Evolutionary conservation across 2,888 invertebrate genomes (phyloP), one percentile per base, ranked within the genome.

Genomic region (Drosophila conformis): DNA sequence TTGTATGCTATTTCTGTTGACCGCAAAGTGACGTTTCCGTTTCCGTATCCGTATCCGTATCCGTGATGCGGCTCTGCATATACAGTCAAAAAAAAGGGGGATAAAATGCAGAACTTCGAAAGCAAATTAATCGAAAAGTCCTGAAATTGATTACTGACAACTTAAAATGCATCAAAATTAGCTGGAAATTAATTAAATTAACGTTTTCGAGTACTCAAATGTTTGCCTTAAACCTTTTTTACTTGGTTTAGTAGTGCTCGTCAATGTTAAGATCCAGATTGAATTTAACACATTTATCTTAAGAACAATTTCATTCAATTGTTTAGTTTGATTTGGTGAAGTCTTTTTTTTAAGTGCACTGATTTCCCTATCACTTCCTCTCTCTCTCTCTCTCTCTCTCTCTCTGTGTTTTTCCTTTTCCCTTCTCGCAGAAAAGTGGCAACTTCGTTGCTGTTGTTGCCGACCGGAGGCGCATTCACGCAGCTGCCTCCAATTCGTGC

Each of bases 1-100:
- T 49, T 66, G 38, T 53, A 31, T 52, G 61, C 46, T 25, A 15
- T 51, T 52, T 68, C 63, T 85, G 86, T 85, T 87, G 90, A 87
- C 90, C 85, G 61, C 88, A 89, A 85, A 89, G 85, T 85, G 85
- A 86, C 76, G 69, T 80, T 89, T 85, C 90, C 85, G 86, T 73
- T 84, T 82, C 88, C 83, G 82, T 69, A 10, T 52, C 33, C 33
- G 80, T 78, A 66, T 79, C 85, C 83, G 80, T 82, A 66, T 79
- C 85, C 83, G 80, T 82, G 54, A 82, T 54, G 65, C 74, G 68
- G 68, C 62, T 69, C 65, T 77, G 68, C 54, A 57, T 25, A 18
- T 15, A 21, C 31, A 53, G 15, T 21, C 11, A 33, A 29, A 6
- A 29, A 29, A 18, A 51, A 3, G 1, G 13, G 15, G 2, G 7